phyloP scores from a whole-genome alignment of 2,888 invertebrate genomes.

The Dorcus hopei region DNA sequence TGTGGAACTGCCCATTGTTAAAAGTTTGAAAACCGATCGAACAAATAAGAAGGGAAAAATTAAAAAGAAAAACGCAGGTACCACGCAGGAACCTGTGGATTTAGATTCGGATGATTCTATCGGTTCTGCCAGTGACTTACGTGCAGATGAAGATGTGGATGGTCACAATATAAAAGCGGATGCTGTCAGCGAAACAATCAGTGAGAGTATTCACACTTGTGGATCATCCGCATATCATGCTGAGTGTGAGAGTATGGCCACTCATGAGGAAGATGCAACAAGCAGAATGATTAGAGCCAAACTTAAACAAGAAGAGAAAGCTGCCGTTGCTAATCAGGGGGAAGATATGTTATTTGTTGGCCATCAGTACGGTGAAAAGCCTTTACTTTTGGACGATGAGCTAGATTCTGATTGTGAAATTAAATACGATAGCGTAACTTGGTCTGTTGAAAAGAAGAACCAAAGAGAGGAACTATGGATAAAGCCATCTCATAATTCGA shows the following conservation, averaged over 20 bases:
- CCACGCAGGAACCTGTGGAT: constrained; percentile 36
- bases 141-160: constrained; percentile 53
- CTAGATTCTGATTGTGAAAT: constrained; percentile 60
- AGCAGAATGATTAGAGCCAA: constrained; percentile 53
- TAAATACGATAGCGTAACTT: constrained; percentile 34
- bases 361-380: constrained; percentile 73
- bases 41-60: constrained; percentile 18
- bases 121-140: constrained; percentile 69
- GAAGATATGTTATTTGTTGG: constrained; percentile 65
- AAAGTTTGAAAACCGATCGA: constrained; percentile 51
- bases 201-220: constrained; percentile 64
- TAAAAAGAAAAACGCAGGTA: constrained; percentile 27
- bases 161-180: constrained; percentile 48
- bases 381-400: constrained; percentile 73
- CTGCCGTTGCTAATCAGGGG: constrained; percentile 30
- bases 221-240: constrained; percentile 70
- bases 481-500: constrained; percentile 47
- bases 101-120: constrained; percentile 66
- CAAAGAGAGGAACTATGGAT: constrained; percentile 38
- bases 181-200: constrained; percentile 55
- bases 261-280: constrained; percentile 57
- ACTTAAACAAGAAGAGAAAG: constrained; percentile 45
- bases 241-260: constrained; percentile 68
- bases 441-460: constrained; percentile 33
- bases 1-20: constrained; percentile 50